A percentile compares a stretch with the other conserved stretches of the same genome.
Evolutionary conservation across 2,888 invertebrate species (phyloP).

Genomic region (Phlogophora meticulosa): DNA sequence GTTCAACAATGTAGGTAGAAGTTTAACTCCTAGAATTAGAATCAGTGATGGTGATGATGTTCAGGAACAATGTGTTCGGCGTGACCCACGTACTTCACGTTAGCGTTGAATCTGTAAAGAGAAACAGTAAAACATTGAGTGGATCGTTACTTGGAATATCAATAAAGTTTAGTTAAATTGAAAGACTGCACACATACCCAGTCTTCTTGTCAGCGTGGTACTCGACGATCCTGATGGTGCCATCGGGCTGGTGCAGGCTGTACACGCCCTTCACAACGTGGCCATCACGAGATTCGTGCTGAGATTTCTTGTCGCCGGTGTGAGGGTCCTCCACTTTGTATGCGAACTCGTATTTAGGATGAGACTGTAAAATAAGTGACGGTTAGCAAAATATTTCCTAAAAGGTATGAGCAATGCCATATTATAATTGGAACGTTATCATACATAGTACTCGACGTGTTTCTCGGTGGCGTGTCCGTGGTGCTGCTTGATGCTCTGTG

Average conservation of each 20-base stretch:
- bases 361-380: constrained; percentile 70
- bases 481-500: constrained; percentile 67
- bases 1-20: constrained; percentile 2
- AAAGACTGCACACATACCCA: constrained; percentile 11
- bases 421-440: not conserved
- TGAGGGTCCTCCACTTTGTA: constrained; percentile 87
- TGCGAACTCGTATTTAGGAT: constrained; percentile 86
- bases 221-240: constrained; percentile 83
- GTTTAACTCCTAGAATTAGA: not conserved
- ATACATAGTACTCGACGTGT: constrained; percentile 68
- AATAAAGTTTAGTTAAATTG: not conserved
- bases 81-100: constrained; percentile 65
- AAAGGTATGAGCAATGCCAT: too few relatives aligned
- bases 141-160: not conserved
- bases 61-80: constrained; percentile 23
- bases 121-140: not conserved
- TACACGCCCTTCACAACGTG: constrained; percentile 91
- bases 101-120: constrained; percentile 73
- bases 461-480: constrained; percentile 56
- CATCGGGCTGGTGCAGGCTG: constrained; percentile 85
- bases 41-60: constrained; percentile 52
- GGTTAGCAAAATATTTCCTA: not conserved
- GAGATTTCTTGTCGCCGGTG: constrained; percentile 88
- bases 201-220: constrained; percentile 84
- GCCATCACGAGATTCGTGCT: constrained; percentile 88